Evolutionary conservation across 2,113 vertebrate species (phyloP).

Genomic region (Phylloscopus trochiloides): DNA sequence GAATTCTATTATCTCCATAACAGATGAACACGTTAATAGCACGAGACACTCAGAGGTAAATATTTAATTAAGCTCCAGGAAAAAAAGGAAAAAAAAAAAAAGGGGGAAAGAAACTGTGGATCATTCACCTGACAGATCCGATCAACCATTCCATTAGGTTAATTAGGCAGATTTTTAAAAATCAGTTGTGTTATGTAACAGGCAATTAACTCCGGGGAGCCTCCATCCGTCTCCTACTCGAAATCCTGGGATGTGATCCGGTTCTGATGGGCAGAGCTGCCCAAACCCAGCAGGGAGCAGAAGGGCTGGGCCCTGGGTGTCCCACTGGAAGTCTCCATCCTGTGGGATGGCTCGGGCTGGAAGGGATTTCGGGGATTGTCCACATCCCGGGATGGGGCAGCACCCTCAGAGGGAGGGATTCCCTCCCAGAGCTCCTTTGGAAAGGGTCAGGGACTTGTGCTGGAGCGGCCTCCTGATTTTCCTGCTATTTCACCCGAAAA

Average conservation of each 20-base stretch:
- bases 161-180: constrained; percentile 41
- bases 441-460: not conserved
- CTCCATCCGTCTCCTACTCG: not conserved
- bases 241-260: not conserved
- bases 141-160: constrained; percentile 32
- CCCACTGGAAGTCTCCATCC: too few species aligned
- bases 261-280: not conserved
- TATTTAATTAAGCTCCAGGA: constrained; percentile 55
- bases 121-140: constrained; percentile 48
- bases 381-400: not conserved
- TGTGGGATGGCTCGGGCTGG: not conserved
- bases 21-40: constrained; percentile 13
- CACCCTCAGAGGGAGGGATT: too few species aligned
- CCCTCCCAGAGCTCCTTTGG: not conserved
- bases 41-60: constrained; percentile 52
- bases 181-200: constrained; percentile 20
- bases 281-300: not conserved
- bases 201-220: constrained; percentile 1
- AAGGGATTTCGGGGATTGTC: not conserved
- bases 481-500: constrained; percentile 71
- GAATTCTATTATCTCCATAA: not conserved
- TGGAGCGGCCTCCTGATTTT: not conserved
- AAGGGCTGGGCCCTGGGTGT: too few species aligned
- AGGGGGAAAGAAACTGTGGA: not conserved
- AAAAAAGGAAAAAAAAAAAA: not conserved